Conservation (phyloP, 2,888 invertebrate species). For the Agrotis puta region DNA sequence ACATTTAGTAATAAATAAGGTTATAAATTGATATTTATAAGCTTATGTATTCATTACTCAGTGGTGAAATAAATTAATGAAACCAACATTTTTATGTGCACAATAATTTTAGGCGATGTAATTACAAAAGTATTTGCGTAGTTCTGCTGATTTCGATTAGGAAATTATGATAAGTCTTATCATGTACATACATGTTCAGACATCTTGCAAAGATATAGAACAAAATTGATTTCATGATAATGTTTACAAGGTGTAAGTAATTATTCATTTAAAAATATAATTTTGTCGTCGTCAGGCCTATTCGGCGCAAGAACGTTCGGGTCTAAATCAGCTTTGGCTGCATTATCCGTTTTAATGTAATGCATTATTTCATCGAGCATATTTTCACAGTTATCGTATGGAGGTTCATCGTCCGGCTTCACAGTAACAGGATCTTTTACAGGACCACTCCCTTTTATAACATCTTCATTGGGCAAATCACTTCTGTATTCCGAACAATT, state of each 20-base stretch:
- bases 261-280: conserved; percentile 80
- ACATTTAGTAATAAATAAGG: too few relatives aligned
- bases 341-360: conserved; percentile 76
- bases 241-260: conserved; percentile 25
- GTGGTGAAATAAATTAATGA: conserved; percentile 16
- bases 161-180: conserved; percentile 49
- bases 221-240: conserved; percentile 31
- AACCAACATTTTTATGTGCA: background rate
- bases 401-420: conserved; percentile 46
- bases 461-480: conserved; percentile 33
- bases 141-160: conserved; percentile 47
- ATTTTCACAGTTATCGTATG: conserved; percentile 73
- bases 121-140: conserved; percentile 37
- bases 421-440: conserved; percentile 29
- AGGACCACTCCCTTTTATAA: conserved; percentile 49
- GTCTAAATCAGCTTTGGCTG: conserved; percentile 68
- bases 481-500: conserved; percentile 45
- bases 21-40: too few relatives aligned
- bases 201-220: conserved; percentile 26
- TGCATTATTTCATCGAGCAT: conserved; percentile 87
- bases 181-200: conserved; percentile 31
- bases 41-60: conserved; percentile 3
- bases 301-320: conserved; percentile 79
- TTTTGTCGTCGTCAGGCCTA: conserved; percentile 78
- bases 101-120: conserved; percentile 23